phyloP scores from a whole-genome alignment of 1,140 invertebrate genomes.

The Ridgeia piscesae region DNA sequence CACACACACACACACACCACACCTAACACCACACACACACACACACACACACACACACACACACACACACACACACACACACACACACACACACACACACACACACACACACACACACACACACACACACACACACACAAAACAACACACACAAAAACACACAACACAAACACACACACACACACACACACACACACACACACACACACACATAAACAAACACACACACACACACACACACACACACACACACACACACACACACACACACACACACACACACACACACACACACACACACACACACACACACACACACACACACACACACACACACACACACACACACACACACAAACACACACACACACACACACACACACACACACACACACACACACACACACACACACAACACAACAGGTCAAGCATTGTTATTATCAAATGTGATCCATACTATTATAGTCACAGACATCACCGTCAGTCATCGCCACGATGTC shows the following conservation, averaged over 20 bases:
- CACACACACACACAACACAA: no score
- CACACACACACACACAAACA: no score
- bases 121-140: background rate
- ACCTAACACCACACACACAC: no score
- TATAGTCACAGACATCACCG: background rate
- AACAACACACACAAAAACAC: background rate
- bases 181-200: background rate
- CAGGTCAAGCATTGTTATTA: no score
- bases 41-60: no score
- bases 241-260: slow-evolving; percentile 19
- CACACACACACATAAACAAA: background rate
- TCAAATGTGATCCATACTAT: background rate
- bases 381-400: no score
- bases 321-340: slow-evolving; percentile 9
- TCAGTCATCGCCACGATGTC: background rate
- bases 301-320: slow-evolving; percentile 25
- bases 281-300: slow-evolving; percentile 25
- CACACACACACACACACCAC: no score
- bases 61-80: no score
- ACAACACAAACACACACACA: background rate
- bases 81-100: no score
- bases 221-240: background rate
- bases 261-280: slow-evolving; percentile 23
- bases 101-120: background rate
- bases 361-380: no score